A percentile compares a stretch with the other conserved stretches of the same genome.
Conservation (phyloP, 2,888 invertebrate species). For the Eristalinus sepulchralis region DNA sequence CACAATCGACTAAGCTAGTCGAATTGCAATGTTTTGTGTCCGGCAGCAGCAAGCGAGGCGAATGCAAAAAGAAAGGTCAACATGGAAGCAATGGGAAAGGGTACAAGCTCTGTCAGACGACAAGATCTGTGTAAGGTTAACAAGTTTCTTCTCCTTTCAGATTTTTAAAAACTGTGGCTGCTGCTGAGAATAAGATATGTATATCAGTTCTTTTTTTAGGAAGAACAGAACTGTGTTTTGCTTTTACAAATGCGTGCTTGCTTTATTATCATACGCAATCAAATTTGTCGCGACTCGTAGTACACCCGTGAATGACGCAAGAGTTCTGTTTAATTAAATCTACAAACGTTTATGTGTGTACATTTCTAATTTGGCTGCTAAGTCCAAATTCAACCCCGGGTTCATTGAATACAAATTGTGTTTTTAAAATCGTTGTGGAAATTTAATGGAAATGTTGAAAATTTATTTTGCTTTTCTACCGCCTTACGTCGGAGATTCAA, state of each 20-base stretch:
- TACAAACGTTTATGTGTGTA: not conserved
- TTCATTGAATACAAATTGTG: not conserved
- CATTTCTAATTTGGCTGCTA: not conserved
- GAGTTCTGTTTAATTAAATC: not conserved
- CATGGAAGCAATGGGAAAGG: not conserved
- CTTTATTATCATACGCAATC: not conserved
- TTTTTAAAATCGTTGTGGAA: too few species aligned
- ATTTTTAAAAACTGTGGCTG: not conserved
- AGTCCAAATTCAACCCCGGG: not conserved
- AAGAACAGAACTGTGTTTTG: not conserved
- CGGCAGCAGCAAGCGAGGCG: not conserved
- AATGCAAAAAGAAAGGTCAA: not conserved
- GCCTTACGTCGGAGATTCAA: too few species aligned
- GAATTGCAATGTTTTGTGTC: not conserved
- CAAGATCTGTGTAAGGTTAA: slow-evolving; percentile 8
- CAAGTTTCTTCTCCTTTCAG: not conserved
- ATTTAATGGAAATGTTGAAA: too few species aligned
- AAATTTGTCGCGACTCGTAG: not conserved
- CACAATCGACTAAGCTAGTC: not conserved
- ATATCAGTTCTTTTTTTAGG: too few species aligned
- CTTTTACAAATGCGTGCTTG: not conserved
- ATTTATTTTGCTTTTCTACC: too few species aligned
- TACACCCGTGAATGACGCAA: not conserved
- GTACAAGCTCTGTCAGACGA: not conserved
- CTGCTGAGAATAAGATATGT: too few species aligned